Evolutionary conservation across 1,140 invertebrate genomes (phyloP).

Genomic region (Platyscapa corneri): DNA sequence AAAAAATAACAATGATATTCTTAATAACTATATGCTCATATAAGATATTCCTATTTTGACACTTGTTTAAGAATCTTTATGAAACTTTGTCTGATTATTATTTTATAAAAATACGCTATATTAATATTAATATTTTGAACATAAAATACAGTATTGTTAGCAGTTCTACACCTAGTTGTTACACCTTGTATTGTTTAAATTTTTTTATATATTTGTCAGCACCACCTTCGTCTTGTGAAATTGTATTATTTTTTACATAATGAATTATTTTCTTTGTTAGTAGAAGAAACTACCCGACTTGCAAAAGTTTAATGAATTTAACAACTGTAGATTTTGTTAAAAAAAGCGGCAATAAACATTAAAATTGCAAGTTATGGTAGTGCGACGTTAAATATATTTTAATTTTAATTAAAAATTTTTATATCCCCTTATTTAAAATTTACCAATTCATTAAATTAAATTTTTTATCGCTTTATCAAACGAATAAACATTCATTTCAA

Average conservation of each 20-base stretch:
- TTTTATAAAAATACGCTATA: slow-evolving; percentile 34
- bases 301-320: slow-evolving; percentile 55
- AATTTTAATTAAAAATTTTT: slow-evolving; percentile 15
- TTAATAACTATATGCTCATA: slow-evolving; percentile 41
- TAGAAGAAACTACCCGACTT: slow-evolving; percentile 61
- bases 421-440: slow-evolving; percentile 21
- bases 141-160: slow-evolving; percentile 14
- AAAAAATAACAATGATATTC: slow-evolving; percentile 48
- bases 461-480: background rate
- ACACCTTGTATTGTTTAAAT: slow-evolving; percentile 3
- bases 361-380: slow-evolving; percentile 53
- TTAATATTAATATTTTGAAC: slow-evolving; percentile 1
- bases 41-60: slow-evolving; percentile 19
- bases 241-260: slow-evolving; percentile 21
- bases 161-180: background rate
- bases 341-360: slow-evolving; percentile 56
- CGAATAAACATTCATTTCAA: slow-evolving; percentile 44
- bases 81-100: slow-evolving; percentile 15
- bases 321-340: slow-evolving; percentile 56
- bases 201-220: slow-evolving; percentile 52
- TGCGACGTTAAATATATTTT: slow-evolving; percentile 48
- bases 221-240: slow-evolving; percentile 62
- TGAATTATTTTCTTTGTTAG: slow-evolving; percentile 53
- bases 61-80: background rate
- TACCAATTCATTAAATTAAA: background rate